Evolutionary conservation across 1,140 invertebrate species (phyloP), one percentile per base, ranked within the genome.

Genomic region (Anastrepha ludens): DNA sequence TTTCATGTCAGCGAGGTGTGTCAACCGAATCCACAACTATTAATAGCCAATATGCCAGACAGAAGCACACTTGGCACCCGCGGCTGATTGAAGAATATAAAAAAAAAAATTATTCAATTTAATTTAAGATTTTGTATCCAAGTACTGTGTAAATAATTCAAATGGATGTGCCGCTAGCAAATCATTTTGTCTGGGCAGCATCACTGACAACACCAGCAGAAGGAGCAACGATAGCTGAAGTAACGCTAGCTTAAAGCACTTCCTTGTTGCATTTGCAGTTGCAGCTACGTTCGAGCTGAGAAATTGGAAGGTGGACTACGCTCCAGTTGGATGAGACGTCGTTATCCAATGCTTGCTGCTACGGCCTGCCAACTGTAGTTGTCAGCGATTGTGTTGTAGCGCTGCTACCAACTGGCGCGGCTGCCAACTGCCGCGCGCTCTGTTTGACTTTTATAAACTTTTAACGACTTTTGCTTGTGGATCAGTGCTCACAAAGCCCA

Each of bases 401-500:
- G 7, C 39, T 39, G 20, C 58, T 29, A 59, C 41, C 20, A 62
- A 41, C 59, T 62, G 20, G 4, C 39, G 13, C 59, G 9, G 55
- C 59, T 44, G 55, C n/a, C 11, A 17, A 62, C 85, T 62, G 58
- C 62, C 29, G 85, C 59, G 85, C 59, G n/a, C 60, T 88, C 55
- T 88, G 87, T 92, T 92, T 92, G 91, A 92, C 91, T 92, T 92
- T 92, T 91, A 92, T 92, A 92, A 92, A 92, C 90, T 92, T 92
- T 91, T 92, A 92, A 92, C 90, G 91, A 92, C 91, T 92, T 92
- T 91, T 92, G 91, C 91, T 90, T 89, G 89, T 89, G 88, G 86
- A 64, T 50, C 17, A 50, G n/a, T 39, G 44, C 81, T 50, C 44
- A 85, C 11, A 85, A 85, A 50, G 81, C 4, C 4, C 81, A 44